Base-by-base conservation (phyloP, 2,797 vertebrate genomes). In the Melanotaenia parkinsoni region DNA sequence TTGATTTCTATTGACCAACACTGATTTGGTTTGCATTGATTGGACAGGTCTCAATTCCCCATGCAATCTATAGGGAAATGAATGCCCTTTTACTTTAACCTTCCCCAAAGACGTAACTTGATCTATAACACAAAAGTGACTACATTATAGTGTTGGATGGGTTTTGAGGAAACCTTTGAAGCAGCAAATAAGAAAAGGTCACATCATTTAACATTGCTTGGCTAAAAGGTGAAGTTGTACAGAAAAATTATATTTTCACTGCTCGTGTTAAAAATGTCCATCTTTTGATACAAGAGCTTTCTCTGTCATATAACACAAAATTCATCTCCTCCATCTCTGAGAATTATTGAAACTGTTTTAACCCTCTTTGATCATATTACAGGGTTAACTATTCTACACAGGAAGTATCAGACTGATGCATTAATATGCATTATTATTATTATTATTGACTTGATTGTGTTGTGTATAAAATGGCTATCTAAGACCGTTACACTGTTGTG, bases 11-110 rank as follows among this genome's bases (percentile, higher is more conserved):
- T 91, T 85, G 90, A 91, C 82, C 85, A 80, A 69, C 82, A 76
- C 81, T 89, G 89, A 91, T 92, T 94, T 85, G 82, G 54, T 91
- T 92, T 90, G 74, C 91, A 92, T 92, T 90, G 93, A 93, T 91
- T 88, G 45, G 64, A 69, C 50, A 66, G 43, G 37, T 71, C 86
- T 69, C 89, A 88, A 91, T 90, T 88, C 85, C 86, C 86, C 20
- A 58, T 63, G 70, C 82, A 88, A 82, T 93, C 86, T 89, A 74
- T 71, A 88, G 85, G 89, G 82, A 91, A 91, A 92, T 87, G 60
- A 88, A 83, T 83, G 86, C 73, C 87, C 87, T 90, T 90, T 92
- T 87, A 73, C 84, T 88, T 89, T 85, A 86, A 86, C 86, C 89
- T 90, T 89, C 85, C 87, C 74, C 72, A 86, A 89, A 90, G 88